phyloP scores from a whole-genome alignment of 2,113 vertebrate genomes.

The Dromiciops gliroides region DNA sequence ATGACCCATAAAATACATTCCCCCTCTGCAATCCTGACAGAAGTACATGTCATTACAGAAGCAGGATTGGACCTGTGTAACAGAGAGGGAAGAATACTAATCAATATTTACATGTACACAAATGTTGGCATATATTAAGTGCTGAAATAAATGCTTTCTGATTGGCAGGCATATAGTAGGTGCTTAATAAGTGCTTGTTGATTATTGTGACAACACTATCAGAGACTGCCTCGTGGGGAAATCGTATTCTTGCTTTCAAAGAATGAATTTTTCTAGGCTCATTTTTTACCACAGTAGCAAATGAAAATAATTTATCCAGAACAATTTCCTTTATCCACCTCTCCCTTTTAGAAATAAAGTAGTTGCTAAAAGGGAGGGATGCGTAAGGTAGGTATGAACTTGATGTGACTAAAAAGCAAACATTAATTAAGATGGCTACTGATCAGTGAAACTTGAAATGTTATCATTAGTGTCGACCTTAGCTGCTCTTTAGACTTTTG shows the following conservation, averaged over 20 bases:
- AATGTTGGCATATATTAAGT: neutral
- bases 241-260: neutral
- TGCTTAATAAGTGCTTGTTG: neutral
- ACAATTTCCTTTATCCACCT: neutral
- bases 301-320: neutral
- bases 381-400: neutral
- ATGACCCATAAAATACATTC: neutral
- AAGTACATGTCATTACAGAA: neutral
- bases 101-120: neutral
- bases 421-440: neutral
- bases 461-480: neutral
- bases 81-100: neutral
- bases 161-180: neutral
- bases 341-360: neutral
- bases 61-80: neutral
- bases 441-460: neutral
- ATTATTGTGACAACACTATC: neutral
- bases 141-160: no score
- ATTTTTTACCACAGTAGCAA: neutral
- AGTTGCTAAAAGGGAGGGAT: neutral
- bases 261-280: neutral
- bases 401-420: neutral
- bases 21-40: neutral
- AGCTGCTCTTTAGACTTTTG: neutral
- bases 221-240: neutral